Evolutionary conservation across 2,113 vertebrate genomes (phyloP).

Genomic region (Aptenodytes forsteri): DNA sequence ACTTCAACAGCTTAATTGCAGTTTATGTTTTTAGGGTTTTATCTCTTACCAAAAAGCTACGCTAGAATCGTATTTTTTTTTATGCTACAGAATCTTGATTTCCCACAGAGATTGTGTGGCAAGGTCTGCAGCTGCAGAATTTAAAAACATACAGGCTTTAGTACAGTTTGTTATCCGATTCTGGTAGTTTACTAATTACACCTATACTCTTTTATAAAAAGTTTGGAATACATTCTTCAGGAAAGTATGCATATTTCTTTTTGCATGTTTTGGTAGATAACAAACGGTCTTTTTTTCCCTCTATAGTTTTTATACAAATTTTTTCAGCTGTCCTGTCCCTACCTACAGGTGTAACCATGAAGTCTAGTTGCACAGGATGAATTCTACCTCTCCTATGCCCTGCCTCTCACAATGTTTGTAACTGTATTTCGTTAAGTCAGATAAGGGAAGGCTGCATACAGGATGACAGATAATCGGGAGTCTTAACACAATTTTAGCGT

Average conservation of each 20-base stretch:
- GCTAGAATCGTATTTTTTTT: neutral
- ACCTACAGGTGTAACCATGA: neutral
- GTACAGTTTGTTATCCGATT: neutral
- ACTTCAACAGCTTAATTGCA: slow-evolving; percentile 4
- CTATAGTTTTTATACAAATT: rapidly evolving
- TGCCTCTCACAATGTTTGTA: neutral
- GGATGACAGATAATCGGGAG: neutral
- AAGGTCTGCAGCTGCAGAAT: neutral
- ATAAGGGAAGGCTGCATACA: neutral
- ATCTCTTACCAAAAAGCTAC: neutral
- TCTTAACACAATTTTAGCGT: neutral
- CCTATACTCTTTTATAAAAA: neutral
- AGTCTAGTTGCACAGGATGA: neutral
- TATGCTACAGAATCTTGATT: neutral
- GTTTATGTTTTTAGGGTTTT: neutral
- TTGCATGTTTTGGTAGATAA: neutral
- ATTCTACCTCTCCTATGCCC: neutral
- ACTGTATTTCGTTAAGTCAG: neutral
- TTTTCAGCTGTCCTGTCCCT: neutral
- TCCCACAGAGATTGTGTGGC: neutral
- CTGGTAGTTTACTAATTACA: neutral
- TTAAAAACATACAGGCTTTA: neutral
- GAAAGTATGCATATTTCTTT: neutral
- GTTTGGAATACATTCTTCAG: neutral
- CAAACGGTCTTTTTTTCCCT: neutral